Base-by-base conservation (phyloP, 2,888 invertebrate species). In the Dermolepida albohirtum region DNA sequence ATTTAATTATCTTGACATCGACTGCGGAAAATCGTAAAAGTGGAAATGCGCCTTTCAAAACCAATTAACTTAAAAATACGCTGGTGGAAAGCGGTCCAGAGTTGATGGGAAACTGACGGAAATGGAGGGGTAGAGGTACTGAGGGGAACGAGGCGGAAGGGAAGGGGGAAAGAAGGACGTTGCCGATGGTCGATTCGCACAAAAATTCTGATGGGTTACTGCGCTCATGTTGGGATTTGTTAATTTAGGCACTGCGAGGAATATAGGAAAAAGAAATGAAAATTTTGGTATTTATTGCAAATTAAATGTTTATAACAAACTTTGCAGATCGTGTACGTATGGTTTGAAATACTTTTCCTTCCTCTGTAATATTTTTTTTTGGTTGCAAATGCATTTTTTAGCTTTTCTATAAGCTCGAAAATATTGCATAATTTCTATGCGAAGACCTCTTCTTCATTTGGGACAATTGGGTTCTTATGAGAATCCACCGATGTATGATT, bases 1-100 rank as follows among this genome's bases (percentile, higher is more conserved):
- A 80, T 80, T 80, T 80, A 80, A 80, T 80, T 80, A 80, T 79
- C 79, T 77, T 78, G 79, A 80, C 79, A 79, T 79, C 77, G 76
- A 80, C 79, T 79, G 78, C 78, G 79, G 80, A 79, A 80, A 79
- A 79, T 78, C 78, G 79, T 77, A 76, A 79, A 74, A 79, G 79
- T 78, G 80, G 79, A 79, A 80, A 78, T 78, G 77, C 78, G 78
- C 80, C 78, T 80, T 80, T 81, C 79, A 79, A 75, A 79, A 78
- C 73, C 79, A 80, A 81, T 80, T 81, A 81, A 79, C 78, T 79
- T 78, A 77, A 78, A 79, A 79, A 80, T 76, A 75, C 76, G 75
- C 74, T 70, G 73, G 72, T 41, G n/a, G 50, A 39, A 43, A 43
- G 16, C 29, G 12, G 39, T 10, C 10, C 39, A 7, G 14, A 29